Evolutionary conservation across 2,113 vertebrate species (phyloP), one percentile per base, ranked within the genome.

Genomic region (Hippocampus comes): DNA sequence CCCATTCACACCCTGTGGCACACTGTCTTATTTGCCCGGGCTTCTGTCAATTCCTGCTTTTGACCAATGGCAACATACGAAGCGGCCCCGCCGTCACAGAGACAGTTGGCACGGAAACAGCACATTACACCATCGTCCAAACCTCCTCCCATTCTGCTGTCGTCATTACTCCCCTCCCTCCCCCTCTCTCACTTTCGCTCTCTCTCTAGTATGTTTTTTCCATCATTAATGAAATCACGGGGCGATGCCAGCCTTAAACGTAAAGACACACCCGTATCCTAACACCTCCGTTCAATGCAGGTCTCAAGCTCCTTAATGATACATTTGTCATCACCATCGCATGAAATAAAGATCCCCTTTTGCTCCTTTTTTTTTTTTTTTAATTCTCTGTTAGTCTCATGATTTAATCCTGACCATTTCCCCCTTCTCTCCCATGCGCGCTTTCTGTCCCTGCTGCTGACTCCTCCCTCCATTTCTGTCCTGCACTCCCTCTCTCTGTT

Each of bases 101-200:
- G 88, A 90, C 90, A 91, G 91, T 93, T 93, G 92, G 92, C 93
- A 93, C 91, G 85, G 91, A 92, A 93, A 93, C 93, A 90, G 87
- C 85, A 88, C 87, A 89, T 90, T 91, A 91, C 87, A 91, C 90
- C 89, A 90, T 87, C 82, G 79, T 85, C 85, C 90, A 89, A 86
- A 80, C 89, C 88, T 85, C 91, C 87, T 88, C 88, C 87, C 78
- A 82, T 83, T 88, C 84, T 76, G 83, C 82, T 89, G 86, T 87
- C 90, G 83, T 91, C 89, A 89, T 83, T 70, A 64, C 78, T 87
- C 76, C 81, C 83, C 81, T 81, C 80, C 75, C 74, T 51, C 80
- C 76, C 83, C 55, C 56, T 70, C 73, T 81, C 72, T 69, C 82
- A 59, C 76, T 79, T 67, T 71, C 83, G 81, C 75, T 66, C 76